Base-by-base conservation (phyloP, 2,797 vertebrate species). In the Lacerta agilis region DNA sequence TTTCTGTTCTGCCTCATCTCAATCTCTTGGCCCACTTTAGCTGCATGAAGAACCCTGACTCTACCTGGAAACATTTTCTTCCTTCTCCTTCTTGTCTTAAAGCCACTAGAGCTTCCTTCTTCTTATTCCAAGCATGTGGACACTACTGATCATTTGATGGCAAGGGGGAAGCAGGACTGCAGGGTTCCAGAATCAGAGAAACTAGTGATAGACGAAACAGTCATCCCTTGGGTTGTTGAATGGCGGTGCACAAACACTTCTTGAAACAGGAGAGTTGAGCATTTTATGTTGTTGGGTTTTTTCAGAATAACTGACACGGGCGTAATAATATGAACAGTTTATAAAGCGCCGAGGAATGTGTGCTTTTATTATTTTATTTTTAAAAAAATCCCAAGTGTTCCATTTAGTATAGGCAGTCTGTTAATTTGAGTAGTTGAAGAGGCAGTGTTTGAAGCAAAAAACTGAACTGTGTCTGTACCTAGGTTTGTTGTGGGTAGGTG, bases 361-460 rank as follows among this genome's bases (percentile, higher is more conserved):
- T 25, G 4, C 43, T 49, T 49, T 23, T 4, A 11, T 85, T 66
- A 20, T 61, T 61, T 45, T 45, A 15, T 75, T 61, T 71, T 41
- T 33, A 1, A 9, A 55, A 69, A 79, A 82, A 71, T n/a, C 49
- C 49, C 6, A 73, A 73, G 49, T 80, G 77, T 43, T 45, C 66
- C 23, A 76, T 27, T 2, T 18, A 43, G 11, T 41, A 49, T 13
- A 27, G 45, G 61, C 41, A 45, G 43, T 79, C 7, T 72, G 23
- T 43, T 49, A n/a, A 79, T 80, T 80, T 64, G 36, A 49, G 58
- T 78, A 78, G 4, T 23, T 82, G 8, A n/a, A 76, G 72, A 75
- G 64, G 25, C 23, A 49, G 38, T 61, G n/a, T 77, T 82, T 33
- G 69, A 82, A 82, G 38, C 33, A 66, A 87, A 82, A 87, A 55